Percentiles rank a stretch among this genome's conserved stretches.
Conservation (phyloP, 2,797 vertebrate species). For the Crypturellus tataupa region DNA sequence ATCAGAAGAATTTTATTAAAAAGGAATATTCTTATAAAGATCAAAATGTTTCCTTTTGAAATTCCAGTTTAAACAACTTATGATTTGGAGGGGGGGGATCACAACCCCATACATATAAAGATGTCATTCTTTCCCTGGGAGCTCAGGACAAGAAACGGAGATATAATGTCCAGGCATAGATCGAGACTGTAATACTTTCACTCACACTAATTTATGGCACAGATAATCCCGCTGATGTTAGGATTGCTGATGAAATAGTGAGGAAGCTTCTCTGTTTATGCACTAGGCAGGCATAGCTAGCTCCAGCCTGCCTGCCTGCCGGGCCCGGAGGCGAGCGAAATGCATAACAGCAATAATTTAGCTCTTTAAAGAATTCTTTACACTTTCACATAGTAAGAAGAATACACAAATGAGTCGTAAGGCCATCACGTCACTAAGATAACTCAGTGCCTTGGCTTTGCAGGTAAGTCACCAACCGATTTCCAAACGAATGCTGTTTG, state of each 20-base stretch:
- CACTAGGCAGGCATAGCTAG: not conserved
- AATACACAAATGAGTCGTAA: not conserved
- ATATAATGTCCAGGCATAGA: not conserved
- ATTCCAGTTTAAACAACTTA: not conserved
- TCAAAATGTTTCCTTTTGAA: not conserved
- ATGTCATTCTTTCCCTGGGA: not conserved
- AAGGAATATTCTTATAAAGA: not conserved
- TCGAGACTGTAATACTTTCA: not conserved
- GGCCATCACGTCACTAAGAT: not conserved
- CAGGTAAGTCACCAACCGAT: not conserved
- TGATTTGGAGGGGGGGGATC: not conserved
- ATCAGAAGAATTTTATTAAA: not conserved
- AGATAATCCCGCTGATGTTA: not conserved
- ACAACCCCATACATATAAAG: not conserved
- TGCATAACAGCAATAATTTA: fast-evolving
- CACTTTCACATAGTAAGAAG: not conserved
- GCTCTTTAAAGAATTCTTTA: not conserved
- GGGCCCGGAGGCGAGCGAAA: not conserved
- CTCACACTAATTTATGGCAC: not conserved
- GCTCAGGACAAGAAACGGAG: not conserved
- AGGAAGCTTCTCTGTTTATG: not conserved
- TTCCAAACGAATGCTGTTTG: not conserved
- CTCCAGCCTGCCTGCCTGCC: not conserved
- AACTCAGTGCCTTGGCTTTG: not conserved
- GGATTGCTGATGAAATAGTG: not conserved